phyloP scores from a whole-genome alignment of 2,888 invertebrate genomes.

The Cataglyphis rosenhaueri region DNA sequence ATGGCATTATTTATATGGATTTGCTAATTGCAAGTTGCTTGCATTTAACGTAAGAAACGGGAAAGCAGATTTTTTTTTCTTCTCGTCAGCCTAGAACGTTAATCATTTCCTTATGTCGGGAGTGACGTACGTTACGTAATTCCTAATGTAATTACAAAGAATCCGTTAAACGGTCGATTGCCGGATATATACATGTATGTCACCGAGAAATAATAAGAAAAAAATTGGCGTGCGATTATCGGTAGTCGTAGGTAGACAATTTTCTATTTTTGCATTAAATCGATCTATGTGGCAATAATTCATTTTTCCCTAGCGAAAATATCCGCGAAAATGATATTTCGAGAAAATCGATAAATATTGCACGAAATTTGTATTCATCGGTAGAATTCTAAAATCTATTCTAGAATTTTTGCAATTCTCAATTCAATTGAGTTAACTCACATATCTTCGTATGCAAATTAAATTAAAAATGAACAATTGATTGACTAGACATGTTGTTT shows the following conservation, averaged over 20 bases:
- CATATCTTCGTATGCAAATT: background rate
- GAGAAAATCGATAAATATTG: background rate
- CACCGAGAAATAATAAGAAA: background rate
- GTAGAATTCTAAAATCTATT: background rate
- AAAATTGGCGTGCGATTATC: background rate
- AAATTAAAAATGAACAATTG: background rate
- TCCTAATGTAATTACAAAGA: conserved; percentile 7
- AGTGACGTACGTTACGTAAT: conserved; percentile 9
- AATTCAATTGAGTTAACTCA: background rate
- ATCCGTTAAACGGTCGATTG: conserved; percentile 13
- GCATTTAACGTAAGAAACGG: conserved; percentile 8
- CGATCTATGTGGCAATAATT: background rate
- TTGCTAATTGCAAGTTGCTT: conserved; percentile 20
- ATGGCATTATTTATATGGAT: background rate
- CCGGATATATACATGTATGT: background rate
- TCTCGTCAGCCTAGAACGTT: background rate
- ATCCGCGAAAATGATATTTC: background rate
- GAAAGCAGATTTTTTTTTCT: conserved; percentile 30
- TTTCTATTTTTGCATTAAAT: conserved; percentile 5
- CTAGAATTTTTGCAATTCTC: background rate
- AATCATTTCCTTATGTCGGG: background rate
- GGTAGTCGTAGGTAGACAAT: conserved; percentile 2
- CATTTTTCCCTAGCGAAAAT: background rate
- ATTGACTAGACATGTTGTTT: background rate
- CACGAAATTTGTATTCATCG: background rate